phyloP scores from a whole-genome alignment of 2,113 vertebrate species.

The Forbesichthys agassizii region DNA sequence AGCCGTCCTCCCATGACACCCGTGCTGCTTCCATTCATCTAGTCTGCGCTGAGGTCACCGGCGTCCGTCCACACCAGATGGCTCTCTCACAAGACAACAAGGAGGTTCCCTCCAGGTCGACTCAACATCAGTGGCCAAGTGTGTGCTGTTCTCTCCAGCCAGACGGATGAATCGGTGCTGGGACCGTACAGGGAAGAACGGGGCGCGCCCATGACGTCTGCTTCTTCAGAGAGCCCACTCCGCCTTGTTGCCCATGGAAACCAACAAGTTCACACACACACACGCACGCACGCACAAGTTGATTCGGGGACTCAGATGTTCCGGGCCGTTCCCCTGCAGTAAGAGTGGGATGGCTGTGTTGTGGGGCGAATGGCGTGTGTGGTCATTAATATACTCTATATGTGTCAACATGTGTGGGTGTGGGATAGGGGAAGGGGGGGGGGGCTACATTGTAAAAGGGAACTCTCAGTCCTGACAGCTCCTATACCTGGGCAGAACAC shows the following conservation, averaged over 20 bases:
- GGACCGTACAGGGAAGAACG: constrained; percentile 35
- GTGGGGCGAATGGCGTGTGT: constrained; percentile 6
- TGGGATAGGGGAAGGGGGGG: constrained; percentile 19
- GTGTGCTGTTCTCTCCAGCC: constrained; percentile 25
- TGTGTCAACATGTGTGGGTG: constrained; percentile 24
- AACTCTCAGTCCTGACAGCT: constrained; percentile 63
- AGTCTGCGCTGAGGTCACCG: constrained; percentile 29
- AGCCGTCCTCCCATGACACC: constrained; percentile 44
- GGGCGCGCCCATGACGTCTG: constrained; percentile 49
- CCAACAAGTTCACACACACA: constrained; percentile 39
- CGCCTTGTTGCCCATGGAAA: constrained; percentile 63
- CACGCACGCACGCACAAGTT: constrained; percentile 22
- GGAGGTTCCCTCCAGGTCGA: constrained; percentile 41
- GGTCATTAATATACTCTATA: constrained; percentile 12
- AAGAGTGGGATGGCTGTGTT: constrained; percentile 22
- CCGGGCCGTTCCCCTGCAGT: constrained; percentile 45
- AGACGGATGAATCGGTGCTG: background rate
- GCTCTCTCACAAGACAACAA: constrained; percentile 35
- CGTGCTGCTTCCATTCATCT: constrained; percentile 14
- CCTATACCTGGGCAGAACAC: constrained; percentile 60
- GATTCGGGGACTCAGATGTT: constrained; percentile 61
- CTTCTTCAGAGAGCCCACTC: constrained; percentile 44
- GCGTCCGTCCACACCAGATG: constrained; percentile 38
- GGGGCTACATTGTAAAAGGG: constrained; percentile 48
- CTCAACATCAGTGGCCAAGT: background rate